Evolutionary conservation across 2,113 vertebrate genomes (phyloP), one percentile per base, ranked within the genome.

Genomic region (Bubo bubo): DNA sequence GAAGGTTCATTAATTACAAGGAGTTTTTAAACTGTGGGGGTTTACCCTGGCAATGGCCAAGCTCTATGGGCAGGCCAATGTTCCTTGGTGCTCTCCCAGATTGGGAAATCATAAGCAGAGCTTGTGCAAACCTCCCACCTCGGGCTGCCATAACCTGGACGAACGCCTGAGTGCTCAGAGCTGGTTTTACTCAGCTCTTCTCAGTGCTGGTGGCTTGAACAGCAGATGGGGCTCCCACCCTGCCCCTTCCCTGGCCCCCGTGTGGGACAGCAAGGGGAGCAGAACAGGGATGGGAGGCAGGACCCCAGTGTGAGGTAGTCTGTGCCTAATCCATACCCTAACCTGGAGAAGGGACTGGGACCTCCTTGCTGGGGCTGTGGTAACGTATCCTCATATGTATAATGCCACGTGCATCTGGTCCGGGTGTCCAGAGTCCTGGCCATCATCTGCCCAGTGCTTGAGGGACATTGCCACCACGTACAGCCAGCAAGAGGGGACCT

Each of bases 51-150:
- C 77, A 56, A 22, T 50, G 70, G n/a, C 68, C 84, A 74, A 47
- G 66, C 26, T 30, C 52, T 34, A 4, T 52, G 80, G 80, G 86
- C 83, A 91, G 30, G 68, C 26, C 45, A 20, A 12, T 0, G 0
- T 34, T 91, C 73, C 68, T 74, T 37, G 58, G 63, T 91, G 90
- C 77, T 90, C 93, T 95, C 81, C 39, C 84, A 76, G 74, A 26
- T 47, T 87, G 87, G 64, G 89, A 93, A 93, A 94, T 76, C 49
- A 4, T 4, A 62, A 80, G 35, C 52, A 87, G 72, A 87, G 37
- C 68, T 95, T 88, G 59, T 88, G 80, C 89, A 91, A 84, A 64
- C 64, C 60, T 85, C 84, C 90, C 60, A 41, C n/a, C 70, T 89
- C 71, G 35, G 66, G 19, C 73, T 95, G 70, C 89, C 76, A 3